Base-by-base conservation (phyloP, 35 echinoderm and acorn worm genomes). In the Lytechinus pictus region DNA sequence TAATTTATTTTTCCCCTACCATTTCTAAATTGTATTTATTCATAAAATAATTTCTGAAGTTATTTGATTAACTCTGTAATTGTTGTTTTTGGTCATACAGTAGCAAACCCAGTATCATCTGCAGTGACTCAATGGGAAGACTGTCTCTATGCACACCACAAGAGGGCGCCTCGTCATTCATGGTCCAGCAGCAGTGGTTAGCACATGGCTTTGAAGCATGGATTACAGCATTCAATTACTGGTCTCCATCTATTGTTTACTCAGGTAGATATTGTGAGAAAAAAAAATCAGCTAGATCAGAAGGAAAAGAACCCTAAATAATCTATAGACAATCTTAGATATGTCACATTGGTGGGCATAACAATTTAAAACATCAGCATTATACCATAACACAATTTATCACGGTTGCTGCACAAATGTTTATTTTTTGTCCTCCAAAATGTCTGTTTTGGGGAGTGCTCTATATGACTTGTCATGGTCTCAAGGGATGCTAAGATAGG, bases 201-300 rank as follows among this genome's bases (percentile, higher is more conserved):
- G 98, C 96, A 52, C 98, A 99, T 96, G 97, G 93, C 0, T 98
- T 97, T 98, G 97, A 99, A 94, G 96, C 97, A 13, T 99, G 98
- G 98, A 98, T 99, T n/a, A 90, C 96, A 61, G 98, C 98, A 86
- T 99, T 98, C 95, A 92, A 97, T 94, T 99, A 99, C 90, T 99
- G 97, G 97, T 96, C 98, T 93, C 97, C 96, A 19, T 90, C 87
- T 54, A 54, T 96, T n/a, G 94, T 99, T 6, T 97, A 96, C 54
- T 97, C 98, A 92, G 98, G 98, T 99, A 71, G 94, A 56, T 11
- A 58, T 58, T 13, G 9, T 58, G 33, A 44, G n/a, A 44, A 44
- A 44, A 0, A 44, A 44, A 44, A 44, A 44, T 44, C 33, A 44
- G 33, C 33, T 1, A 44, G 33, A 44, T 44, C 33, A 44, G 33